Evolutionary conservation across 2,797 vertebrate species (phyloP).

Genomic region (Ceryle rudis): DNA sequence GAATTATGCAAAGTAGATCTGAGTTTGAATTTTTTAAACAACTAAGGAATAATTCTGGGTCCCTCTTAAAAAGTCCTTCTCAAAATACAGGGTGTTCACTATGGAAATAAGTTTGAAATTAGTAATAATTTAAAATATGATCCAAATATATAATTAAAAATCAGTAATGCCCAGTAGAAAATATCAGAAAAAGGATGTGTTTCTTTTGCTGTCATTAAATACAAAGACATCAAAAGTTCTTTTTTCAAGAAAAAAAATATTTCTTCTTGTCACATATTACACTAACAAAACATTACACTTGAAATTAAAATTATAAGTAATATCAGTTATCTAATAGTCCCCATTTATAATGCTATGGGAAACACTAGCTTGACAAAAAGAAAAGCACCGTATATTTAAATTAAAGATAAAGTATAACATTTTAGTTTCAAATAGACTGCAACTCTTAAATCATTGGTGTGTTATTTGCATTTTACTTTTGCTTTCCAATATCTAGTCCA

Average conservation of each 20-base stretch:
- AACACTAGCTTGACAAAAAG: background rate
- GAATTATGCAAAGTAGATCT: conserved; percentile 61
- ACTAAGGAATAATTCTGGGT: conserved; percentile 24
- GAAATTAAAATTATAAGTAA: background rate
- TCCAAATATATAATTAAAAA: conserved; percentile 13
- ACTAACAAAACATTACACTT: background rate
- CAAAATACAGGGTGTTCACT: background rate
- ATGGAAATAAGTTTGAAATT: conserved; percentile 41
- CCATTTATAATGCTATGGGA: background rate
- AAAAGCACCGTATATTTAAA: background rate
- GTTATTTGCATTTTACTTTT: background rate
- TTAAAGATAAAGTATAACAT: background rate
- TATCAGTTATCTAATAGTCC: background rate
- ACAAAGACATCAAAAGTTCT: background rate
- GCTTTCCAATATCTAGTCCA: background rate
- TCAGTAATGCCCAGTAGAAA: background rate
- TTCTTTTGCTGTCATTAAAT: background rate
- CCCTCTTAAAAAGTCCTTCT: background rate
- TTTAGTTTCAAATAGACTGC: background rate
- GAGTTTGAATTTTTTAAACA: conserved; percentile 43
- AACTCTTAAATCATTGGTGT: background rate
- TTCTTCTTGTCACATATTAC: background rate
- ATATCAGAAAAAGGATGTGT: background rate
- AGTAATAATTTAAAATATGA: conserved; percentile 7
- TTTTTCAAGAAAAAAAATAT: background rate